Base-by-base conservation (phyloP, 2,888 invertebrate species). In the Caenorhabditis virilis region DNA sequence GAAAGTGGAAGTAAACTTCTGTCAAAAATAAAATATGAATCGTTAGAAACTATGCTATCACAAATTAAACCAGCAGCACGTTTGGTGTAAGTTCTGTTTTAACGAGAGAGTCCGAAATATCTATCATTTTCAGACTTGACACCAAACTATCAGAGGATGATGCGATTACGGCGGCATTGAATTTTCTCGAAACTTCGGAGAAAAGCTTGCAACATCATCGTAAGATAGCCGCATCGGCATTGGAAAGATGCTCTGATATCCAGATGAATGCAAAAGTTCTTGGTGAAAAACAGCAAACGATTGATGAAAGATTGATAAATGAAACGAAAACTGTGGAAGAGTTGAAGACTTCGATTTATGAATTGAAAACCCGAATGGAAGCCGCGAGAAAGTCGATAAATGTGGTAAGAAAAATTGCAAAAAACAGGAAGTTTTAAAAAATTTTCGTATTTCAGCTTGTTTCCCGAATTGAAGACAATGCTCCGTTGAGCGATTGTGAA, bases 401-500 rank as follows among this genome's bases (percentile, higher is more conserved):
- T 35, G 50, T 54, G 22, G 42, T 42, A 9, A 23, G 38, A 41
- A 49, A 1, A 13, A 13, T 36, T 36, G 7, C 41, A 22, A 20
- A 41, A 41, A 41, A 22, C 15, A 41, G 6, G 4, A 41, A 22
- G 6, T 61, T 56, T 7, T 5, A 39, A 39, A 39, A 6, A 9
- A 3, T 4, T 6, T 11, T 39, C 20, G 7, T 23, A 23, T 23
- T 23, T 4, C 42, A 42, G 42, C 23, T 42, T 5, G 22, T 20
- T 23, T 42, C 42, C 16, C 53, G 63, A 5, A 45, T 54, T 16
- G 63, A 63, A 2, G 57, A 63, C n/a, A 63, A 63, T 27, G 53
- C 49, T 18, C 63, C 63, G 25, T 20, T 63, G 6, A 54, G 49
- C 47, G 54, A 63, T 30, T 50, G 42, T 30, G 63, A 63, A 39